phyloP scores from a whole-genome alignment of 1,140 invertebrate genomes.

The Dendroctonus valens region DNA sequence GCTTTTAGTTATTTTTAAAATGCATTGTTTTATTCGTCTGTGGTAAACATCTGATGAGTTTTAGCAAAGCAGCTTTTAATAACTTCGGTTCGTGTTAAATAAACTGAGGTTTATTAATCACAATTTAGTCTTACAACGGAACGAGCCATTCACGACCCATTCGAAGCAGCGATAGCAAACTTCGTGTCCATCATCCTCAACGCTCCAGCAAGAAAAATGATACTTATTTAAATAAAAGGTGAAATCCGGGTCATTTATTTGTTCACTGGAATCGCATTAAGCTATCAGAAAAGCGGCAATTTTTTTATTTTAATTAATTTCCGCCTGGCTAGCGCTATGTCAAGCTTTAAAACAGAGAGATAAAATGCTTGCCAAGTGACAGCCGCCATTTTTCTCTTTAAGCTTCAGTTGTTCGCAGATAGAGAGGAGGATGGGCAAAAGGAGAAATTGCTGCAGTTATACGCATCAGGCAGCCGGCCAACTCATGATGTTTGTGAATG shows the following conservation, averaged over 20 bases:
- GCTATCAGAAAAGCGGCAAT: conserved; percentile 24
- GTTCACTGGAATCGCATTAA: conserved; percentile 31
- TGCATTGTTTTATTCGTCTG: too few relatives aligned
- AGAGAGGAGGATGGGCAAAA: conserved; percentile 14
- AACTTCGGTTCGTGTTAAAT: too few relatives aligned
- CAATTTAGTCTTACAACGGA: too few relatives aligned
- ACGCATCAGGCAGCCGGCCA: conserved; percentile 24
- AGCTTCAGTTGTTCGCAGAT: conserved; percentile 35
- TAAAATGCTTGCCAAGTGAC: conserved; percentile 36
- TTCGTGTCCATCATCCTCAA: too few relatives aligned
- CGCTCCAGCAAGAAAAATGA: conserved; percentile 14
- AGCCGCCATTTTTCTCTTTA: conserved; percentile 34
- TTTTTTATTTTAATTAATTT: conserved; percentile 37
- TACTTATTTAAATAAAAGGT: conserved; percentile 29
- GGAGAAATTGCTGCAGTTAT: conserved; percentile 17
- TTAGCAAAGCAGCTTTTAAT: too few relatives aligned
- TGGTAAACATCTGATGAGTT: too few relatives aligned
- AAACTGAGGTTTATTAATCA: too few relatives aligned
- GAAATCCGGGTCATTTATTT: conserved; percentile 29
- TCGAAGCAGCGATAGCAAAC: too few relatives aligned
- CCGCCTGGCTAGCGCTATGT: conserved; percentile 29
- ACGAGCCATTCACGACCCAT: too few relatives aligned
- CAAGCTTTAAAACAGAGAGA: conserved; percentile 34
- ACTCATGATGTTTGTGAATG: conserved; percentile 22
- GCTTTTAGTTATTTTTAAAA: too few relatives aligned